A percentile compares a stretch with the other conserved stretches of the same genome.
These are phyloP conservation scores for Austrolebias charrua DNA, from an alignment of 2,797 vertebrate genomes.

Conservation along the genomic window DNA sequence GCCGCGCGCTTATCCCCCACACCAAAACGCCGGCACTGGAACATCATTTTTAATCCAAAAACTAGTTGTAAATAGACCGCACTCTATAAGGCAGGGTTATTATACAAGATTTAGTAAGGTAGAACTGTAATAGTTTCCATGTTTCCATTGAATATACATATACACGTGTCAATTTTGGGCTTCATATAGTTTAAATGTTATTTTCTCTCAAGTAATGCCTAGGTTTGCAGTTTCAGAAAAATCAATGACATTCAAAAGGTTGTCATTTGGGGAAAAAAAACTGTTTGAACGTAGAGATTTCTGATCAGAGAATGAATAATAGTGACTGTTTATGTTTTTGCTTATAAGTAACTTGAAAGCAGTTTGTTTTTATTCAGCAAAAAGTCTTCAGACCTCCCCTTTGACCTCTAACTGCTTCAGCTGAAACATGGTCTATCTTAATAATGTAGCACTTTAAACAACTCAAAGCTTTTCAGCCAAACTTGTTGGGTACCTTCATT, in stretches of 20 bases:
- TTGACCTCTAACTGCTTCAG: slow-evolving; percentile 4
- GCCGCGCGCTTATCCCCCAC: too few species aligned
- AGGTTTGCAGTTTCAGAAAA: slow-evolving; percentile 20
- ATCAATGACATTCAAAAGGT: slow-evolving; percentile 19
- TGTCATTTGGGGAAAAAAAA: neutral
- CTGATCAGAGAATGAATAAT: slow-evolving; percentile 1
- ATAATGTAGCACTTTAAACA: neutral
- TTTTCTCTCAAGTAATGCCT: too few species aligned
- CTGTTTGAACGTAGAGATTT: neutral
- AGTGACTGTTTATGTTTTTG: neutral
- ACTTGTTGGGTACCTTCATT: slow-evolving; percentile 66
- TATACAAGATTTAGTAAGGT: too few species aligned
- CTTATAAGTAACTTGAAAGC: neutral
- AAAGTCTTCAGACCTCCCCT: slow-evolving; percentile 3
- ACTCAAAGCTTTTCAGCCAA: neutral
- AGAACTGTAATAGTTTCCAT: too few species aligned
- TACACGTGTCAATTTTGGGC: too few species aligned
- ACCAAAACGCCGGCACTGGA: too few species aligned
- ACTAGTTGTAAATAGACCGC: too few species aligned
- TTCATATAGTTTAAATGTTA: too few species aligned
- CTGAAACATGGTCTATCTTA: neutral
- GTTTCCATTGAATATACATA: too few species aligned
- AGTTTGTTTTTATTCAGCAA: neutral
- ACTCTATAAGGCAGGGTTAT: too few species aligned
- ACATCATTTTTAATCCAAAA: too few species aligned